Percentiles rank a stretch among this genome's conserved stretches.
These are phyloP conservation scores for Hyperopisus bebe DNA, from an alignment of 2,113 vertebrate genomes.

Conservation along the genomic window DNA sequence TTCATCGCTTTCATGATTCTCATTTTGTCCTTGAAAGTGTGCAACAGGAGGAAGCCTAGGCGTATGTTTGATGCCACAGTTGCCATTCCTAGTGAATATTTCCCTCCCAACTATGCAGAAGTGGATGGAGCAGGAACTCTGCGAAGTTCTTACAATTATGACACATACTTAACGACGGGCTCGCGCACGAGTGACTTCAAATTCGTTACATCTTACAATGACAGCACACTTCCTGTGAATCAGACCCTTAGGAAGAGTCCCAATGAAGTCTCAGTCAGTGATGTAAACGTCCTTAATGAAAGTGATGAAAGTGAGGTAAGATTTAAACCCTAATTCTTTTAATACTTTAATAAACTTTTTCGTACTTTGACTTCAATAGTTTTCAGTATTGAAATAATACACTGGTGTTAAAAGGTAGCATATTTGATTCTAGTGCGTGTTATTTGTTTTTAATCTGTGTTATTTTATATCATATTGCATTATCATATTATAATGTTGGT, in stretches of 20 bases:
- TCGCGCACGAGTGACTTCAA: neutral
- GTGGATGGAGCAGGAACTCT: neutral
- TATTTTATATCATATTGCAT: neutral
- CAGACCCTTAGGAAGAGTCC: neutral
- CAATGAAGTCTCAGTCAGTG: neutral
- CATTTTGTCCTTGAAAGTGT: neutral
- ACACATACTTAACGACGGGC: neutral
- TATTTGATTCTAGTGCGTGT: neutral
- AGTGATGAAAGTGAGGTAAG: neutral
- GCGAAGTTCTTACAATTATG: neutral
- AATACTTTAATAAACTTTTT: neutral
- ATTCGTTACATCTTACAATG: neutral
- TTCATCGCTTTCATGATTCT: neutral
- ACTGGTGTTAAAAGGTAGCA: neutral
- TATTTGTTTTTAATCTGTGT: neutral
- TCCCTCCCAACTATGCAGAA: neutral
- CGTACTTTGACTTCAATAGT: neutral
- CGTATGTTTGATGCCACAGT: neutral
- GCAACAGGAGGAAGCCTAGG: neutral
- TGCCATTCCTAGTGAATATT: neutral
- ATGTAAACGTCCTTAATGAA: neutral
- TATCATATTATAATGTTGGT: neutral
- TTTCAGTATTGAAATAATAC: neutral
- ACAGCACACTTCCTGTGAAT: neutral
- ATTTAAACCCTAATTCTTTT: neutral